These are phyloP conservation scores for Mizuhopecten yessoensis DNA, from an alignment of 1,140 invertebrate genomes.

Conservation along the genomic window DNA sequence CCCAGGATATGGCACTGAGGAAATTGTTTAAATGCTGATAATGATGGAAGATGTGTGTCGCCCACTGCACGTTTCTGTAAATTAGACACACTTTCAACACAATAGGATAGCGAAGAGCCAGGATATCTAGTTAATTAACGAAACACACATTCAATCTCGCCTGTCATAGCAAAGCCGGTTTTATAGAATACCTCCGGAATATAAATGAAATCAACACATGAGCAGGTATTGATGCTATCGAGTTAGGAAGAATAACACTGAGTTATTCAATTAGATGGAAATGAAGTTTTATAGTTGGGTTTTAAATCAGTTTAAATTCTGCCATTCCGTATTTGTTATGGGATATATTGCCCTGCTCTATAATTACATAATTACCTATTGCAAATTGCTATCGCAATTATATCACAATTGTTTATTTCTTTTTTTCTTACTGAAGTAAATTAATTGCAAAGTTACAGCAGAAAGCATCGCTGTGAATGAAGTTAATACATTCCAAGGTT, in stretches of 20 bases:
- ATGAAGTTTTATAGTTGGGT: conserved; percentile 11
- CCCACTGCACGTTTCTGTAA: background rate
- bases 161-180: conserved; percentile 15
- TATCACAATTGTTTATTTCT: background rate
- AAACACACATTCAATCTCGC: conserved; percentile 23
- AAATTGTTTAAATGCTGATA: background rate
- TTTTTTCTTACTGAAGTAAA: background rate
- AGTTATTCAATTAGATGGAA: conserved; percentile 3
- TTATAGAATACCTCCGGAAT: background rate
- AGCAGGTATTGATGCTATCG: background rate
- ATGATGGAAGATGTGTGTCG: background rate
- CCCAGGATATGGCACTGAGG: background rate
- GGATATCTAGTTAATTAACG: background rate
- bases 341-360: background rate
- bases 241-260: background rate
- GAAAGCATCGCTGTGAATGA: background rate
- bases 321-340: background rate
- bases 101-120: background rate
- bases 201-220: conserved; percentile 1
- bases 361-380: background rate
- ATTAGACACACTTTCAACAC: background rate
- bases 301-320: conserved; percentile 3
- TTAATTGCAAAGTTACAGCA: background rate
- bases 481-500: background rate
- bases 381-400: background rate